Evolutionary conservation across 2,888 invertebrate genomes (phyloP).

Genomic region (Orthosia incerta): DNA sequence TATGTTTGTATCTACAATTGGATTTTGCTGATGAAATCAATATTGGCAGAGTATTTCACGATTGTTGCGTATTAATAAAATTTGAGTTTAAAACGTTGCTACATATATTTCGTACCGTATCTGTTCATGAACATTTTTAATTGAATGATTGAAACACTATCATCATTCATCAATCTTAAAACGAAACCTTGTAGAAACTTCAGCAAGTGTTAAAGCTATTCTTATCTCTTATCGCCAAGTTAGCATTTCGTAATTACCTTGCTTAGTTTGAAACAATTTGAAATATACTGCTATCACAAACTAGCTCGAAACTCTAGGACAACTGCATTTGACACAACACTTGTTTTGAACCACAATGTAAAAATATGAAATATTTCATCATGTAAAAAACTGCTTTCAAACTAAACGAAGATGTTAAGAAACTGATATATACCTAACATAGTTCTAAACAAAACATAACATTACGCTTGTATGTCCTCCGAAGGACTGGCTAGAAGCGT

Average conservation of each 20-base stretch:
- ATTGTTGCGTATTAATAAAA: too few species aligned
- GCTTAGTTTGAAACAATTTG: slow-evolving; percentile 15
- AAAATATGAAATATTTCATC: slow-evolving; percentile 1
- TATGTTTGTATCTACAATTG: neutral
- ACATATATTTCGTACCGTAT: neutral
- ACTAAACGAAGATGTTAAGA: neutral
- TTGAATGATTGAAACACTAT: neutral
- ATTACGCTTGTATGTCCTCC: too few species aligned
- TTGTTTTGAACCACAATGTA: neutral
- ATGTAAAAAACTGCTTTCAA: neutral
- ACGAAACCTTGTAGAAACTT: neutral
- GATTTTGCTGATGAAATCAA: neutral
- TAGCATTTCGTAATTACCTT: slow-evolving; percentile 33
- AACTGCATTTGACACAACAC: slow-evolving; percentile 40
- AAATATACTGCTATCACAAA: slow-evolving; percentile 18
- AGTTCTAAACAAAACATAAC: too few species aligned
- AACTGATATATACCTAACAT: neutral
- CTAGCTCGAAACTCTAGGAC: slow-evolving; percentile 44
- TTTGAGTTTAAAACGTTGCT: neutral
- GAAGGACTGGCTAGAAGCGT: too few species aligned
- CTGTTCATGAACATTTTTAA: neutral
- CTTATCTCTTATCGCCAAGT: slow-evolving; percentile 52
- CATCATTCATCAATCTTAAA: neutral
- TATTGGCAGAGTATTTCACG: neutral
- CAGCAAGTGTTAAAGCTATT: neutral